Percentiles rank a stretch among this genome's conserved stretches.
Conservation (phyloP, 2,113 vertebrate species). For the Turdus rufiventris region DNA sequence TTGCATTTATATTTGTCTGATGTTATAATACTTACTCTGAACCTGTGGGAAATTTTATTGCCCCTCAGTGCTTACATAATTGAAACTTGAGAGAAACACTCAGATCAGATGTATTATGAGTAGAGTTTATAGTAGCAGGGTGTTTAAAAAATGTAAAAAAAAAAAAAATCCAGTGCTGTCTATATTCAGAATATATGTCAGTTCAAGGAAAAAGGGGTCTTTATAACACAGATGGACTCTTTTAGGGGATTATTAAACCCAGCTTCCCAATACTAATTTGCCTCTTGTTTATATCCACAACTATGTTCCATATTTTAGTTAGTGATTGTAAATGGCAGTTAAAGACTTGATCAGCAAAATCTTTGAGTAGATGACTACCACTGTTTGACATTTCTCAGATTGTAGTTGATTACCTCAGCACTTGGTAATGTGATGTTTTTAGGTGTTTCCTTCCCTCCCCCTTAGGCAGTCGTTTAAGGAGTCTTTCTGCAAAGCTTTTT, state of each 20-base stretch:
- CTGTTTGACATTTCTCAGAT: slow-evolving; percentile 72
- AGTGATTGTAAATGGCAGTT: slow-evolving; percentile 67
- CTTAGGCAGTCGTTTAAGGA: slow-evolving; percentile 24
- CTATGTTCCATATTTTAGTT: slow-evolving; percentile 55
- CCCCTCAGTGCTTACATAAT: slow-evolving; percentile 63
- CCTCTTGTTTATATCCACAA: slow-evolving; percentile 54
- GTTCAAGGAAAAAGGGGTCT: slow-evolving; percentile 51
- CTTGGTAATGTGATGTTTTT: slow-evolving; percentile 51
- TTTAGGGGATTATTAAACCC: slow-evolving; percentile 67
- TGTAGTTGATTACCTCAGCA: slow-evolving; percentile 54
- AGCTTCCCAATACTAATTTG: slow-evolving; percentile 64
- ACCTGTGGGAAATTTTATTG: slow-evolving; percentile 62
- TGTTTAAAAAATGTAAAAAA: slow-evolving; percentile 29
- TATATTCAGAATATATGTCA: slow-evolving; percentile 39
- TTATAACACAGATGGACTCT: slow-evolving; percentile 67
- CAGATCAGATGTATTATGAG: slow-evolving; percentile 15
- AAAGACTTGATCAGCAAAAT: slow-evolving; percentile 56
- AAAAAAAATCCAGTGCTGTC: background rate
- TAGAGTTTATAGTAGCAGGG: slow-evolving; percentile 41
- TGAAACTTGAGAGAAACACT: slow-evolving; percentile 55
- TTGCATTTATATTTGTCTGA: background rate
- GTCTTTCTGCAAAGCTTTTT: background rate
- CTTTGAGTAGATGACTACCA: slow-evolving; percentile 50
- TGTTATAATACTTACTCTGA: slow-evolving; percentile 13
- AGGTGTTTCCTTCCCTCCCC: slow-evolving; percentile 45